Conservation (phyloP, 53 echinoderm and acorn worm genomes). For the Echinarachnius parma region DNA sequence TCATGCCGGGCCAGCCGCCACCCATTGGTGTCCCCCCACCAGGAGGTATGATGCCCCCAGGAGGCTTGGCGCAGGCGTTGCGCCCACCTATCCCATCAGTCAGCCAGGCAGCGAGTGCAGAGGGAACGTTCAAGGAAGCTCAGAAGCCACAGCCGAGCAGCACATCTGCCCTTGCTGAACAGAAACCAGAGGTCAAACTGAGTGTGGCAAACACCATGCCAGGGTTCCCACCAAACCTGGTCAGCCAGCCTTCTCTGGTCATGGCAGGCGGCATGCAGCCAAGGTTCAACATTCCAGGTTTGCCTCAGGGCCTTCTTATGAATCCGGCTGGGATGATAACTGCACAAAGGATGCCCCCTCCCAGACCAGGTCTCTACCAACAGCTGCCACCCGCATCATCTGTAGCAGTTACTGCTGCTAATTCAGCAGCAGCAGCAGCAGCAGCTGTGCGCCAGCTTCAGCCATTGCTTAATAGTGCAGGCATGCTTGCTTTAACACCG, state of each 20-base stretch:
- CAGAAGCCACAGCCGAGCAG: slow-evolving; percentile 17
- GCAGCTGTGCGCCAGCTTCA: slow-evolving; percentile 33
- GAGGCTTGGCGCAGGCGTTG: slow-evolving; percentile 43
- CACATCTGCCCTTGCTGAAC: slow-evolving; percentile 7
- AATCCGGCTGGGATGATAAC: slow-evolving; percentile 31
- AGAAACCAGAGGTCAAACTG: background rate
- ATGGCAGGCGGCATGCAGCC: slow-evolving; percentile 36
- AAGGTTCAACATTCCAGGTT: slow-evolving; percentile 29
- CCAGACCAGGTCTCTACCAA: slow-evolving; percentile 22
- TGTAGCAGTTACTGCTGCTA: slow-evolving; percentile 15
- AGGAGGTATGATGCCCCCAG: slow-evolving; percentile 45
- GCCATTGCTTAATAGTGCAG: slow-evolving; percentile 29
- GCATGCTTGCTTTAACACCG: slow-evolving; percentile 15
- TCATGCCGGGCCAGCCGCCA: slow-evolving; percentile 68
- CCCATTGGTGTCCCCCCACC: slow-evolving; percentile 65
- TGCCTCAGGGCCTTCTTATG: slow-evolving; percentile 7
- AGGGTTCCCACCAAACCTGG: background rate
- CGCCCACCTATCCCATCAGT: slow-evolving; percentile 7
- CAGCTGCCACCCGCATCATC: slow-evolving; percentile 18
- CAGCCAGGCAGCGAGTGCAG: slow-evolving; percentile 12
- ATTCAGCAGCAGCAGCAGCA: slow-evolving; percentile 16
- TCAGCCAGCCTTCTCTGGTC: slow-evolving; percentile 21
- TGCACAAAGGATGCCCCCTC: slow-evolving; percentile 34
- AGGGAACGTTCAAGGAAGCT: background rate
- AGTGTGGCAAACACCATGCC: background rate